These are phyloP conservation scores for Antechinus stuartii DNA, from an alignment of 2,113 vertebrate genomes.

Conservation along the genomic window DNA sequence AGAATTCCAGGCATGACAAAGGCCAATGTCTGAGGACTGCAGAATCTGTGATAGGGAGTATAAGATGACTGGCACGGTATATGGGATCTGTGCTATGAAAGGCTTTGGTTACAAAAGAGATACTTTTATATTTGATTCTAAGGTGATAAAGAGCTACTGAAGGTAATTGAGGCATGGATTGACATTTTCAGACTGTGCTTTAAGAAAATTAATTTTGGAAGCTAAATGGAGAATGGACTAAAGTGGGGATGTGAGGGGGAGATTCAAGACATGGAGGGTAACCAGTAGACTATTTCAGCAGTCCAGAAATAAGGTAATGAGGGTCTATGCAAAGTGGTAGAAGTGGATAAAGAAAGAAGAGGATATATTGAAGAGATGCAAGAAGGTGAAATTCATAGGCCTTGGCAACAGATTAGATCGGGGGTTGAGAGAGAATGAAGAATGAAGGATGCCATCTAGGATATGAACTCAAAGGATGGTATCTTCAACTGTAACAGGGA, in stretches of 20 bases:
- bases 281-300: background rate
- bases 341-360: background rate
- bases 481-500: background rate
- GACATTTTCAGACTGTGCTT: background rate
- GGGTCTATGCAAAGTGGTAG: background rate
- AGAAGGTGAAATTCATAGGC: background rate
- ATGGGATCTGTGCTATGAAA: background rate
- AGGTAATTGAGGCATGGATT: background rate
- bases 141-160: background rate
- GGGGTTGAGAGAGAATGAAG: background rate
- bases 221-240: background rate
- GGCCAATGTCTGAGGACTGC: background rate
- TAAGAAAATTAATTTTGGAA: background rate
- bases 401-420: background rate
- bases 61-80: background rate
- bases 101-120: background rate
- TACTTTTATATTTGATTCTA: background rate
- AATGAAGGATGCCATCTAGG: background rate
- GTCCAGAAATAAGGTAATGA: background rate
- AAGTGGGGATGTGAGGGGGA: background rate
- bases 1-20: background rate
- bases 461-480: background rate
- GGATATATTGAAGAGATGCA: background rate
- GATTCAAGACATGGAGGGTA: background rate
- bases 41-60: background rate